Evolutionary conservation across 2,888 invertebrate species (phyloP), one percentile per base, ranked within the genome.

Genomic region (Scaeva pyrastri): DNA sequence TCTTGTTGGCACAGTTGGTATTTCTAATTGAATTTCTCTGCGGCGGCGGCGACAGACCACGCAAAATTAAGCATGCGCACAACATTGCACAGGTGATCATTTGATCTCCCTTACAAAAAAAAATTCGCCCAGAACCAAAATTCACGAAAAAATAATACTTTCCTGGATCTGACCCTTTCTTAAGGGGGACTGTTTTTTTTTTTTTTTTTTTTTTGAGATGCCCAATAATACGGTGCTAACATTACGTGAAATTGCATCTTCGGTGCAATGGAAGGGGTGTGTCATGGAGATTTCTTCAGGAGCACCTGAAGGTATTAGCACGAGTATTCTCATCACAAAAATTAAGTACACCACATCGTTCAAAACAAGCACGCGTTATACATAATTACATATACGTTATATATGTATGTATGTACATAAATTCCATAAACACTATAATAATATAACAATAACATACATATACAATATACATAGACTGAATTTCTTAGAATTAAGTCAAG

Each of bases 1-100:
- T n/a, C 26, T 45, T 12, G 26, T 55, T 58, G 64, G n/a, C 60
- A 55, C 79, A 79, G 76, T 81, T 85, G 81, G 81, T 76, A 70
- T 70, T 68, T 81, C 85, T 81, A 85, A 85, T 85, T 85, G 85
- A 85, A 85, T 85, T 81, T 81, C 62, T 85, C 85, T 85, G 72
- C 56, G 81, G 85, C 81, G 81, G 72, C 56, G 81, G 85, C 81
- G 81, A 85, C 85, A 85, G 56, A 70, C 76, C 48, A 55, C 52
- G n/a, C 60, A 66, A 36, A 58, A 1, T 11, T 10, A 0, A 16
- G 31, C n/a, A 55, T 52, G 23, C 12, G 14, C 5, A 26, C n/a
- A 5, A 1, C 60, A 43, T 12, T 23, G 31, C 39, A 66, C 82
- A 83, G 74, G 74, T 83, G 83, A 79, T 79, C 79, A 78, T 73